Conservation (phyloP, 2,113 vertebrate species). For the Paramisgurnus dabryanus region DNA sequence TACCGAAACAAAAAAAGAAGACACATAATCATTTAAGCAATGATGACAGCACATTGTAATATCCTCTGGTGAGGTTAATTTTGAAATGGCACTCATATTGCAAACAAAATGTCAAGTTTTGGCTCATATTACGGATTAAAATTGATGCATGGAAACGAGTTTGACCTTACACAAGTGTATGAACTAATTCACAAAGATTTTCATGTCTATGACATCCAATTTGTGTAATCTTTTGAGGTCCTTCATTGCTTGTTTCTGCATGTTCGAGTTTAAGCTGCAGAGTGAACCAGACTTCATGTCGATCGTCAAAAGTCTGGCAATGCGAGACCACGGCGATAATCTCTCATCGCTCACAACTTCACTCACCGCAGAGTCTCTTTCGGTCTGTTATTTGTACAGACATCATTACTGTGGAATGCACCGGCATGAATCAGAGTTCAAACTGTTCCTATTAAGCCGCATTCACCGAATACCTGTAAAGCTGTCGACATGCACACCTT, state of each 20-base stretch:
- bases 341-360: not conserved
- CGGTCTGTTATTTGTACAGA: not conserved
- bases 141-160: no score
- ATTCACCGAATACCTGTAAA: slow-evolving; percentile 34
- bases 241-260: no score
- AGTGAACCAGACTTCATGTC: not conserved
- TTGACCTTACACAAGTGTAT: no score
- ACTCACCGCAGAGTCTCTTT: not conserved
- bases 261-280: no score
- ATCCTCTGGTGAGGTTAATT: not conserved
- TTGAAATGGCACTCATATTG: not conserved
- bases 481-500: not conserved
- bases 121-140: no score
- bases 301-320: not conserved
- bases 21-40: not conserved
- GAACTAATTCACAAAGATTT: no score
- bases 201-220: no score
- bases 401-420: slow-evolving; percentile 39
- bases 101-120: no score
- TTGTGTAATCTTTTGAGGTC: no score
- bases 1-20: slow-evolving; percentile 38
- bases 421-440: slow-evolving; percentile 1
- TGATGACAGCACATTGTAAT: not conserved
- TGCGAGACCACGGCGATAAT: not conserved
- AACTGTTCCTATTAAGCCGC: slow-evolving; percentile 16